Percentiles rank a stretch among this genome's conserved stretches.
Evolutionary conservation across 2,888 invertebrate genomes (phyloP).

Genomic region (Erebia epiphron): DNA sequence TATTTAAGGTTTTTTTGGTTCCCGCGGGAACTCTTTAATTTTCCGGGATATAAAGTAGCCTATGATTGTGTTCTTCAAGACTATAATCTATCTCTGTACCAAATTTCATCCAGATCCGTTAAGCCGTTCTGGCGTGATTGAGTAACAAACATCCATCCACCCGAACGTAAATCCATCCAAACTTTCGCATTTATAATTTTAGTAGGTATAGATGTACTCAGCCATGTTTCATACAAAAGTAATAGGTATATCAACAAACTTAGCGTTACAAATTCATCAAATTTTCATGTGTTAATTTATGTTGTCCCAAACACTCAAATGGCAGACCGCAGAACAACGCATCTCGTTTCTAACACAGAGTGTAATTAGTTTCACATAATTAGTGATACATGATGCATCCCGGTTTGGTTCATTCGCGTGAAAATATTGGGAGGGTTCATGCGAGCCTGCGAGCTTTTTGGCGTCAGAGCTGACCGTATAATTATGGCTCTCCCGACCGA

Average conservation of each 20-base stretch:
- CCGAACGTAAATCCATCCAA: too few species aligned
- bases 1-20: too few species aligned
- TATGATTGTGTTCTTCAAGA: too few species aligned
- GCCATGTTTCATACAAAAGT: background rate
- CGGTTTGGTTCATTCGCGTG: background rate
- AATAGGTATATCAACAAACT: background rate
- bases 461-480: background rate
- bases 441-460: background rate
- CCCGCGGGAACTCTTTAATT: too few species aligned
- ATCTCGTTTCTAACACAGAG: conserved; percentile 1
- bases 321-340: background rate
- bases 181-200: too few species aligned
- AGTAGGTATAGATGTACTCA: too few species aligned
- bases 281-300: conserved; percentile 6
- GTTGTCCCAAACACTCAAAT: conserved; percentile 4
- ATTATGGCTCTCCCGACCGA: background rate
- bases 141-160: too few species aligned
- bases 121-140: too few species aligned
- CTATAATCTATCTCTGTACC: too few species aligned
- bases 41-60: too few species aligned
- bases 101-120: too few species aligned
- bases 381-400: conserved; percentile 7
- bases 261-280: background rate
- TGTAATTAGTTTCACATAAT: conserved; percentile 13
- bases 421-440: background rate